Evolutionary conservation across 2,113 vertebrate species (phyloP).

Genomic region (Oriolus oriolus): DNA sequence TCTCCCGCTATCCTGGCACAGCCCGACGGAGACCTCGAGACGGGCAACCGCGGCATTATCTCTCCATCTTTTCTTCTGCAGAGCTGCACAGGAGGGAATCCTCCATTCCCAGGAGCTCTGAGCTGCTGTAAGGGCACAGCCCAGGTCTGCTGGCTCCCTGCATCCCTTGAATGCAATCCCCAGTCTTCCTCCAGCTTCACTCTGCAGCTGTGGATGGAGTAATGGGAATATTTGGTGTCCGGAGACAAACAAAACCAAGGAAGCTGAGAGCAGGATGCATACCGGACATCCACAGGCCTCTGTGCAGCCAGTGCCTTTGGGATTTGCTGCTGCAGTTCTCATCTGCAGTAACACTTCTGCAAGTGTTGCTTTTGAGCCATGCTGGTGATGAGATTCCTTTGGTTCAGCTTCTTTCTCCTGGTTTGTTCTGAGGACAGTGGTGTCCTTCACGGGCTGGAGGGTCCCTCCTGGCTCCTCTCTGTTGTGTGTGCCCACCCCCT

Average conservation of each 20-base stretch:
- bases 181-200: not conserved
- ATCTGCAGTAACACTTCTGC: not conserved
- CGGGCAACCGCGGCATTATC: too few species aligned
- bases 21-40: too few species aligned
- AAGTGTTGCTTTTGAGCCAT: not conserved
- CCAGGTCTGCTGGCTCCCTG: not conserved
- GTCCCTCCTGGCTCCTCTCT: not conserved
- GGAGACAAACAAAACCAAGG: not conserved
- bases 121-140: not conserved
- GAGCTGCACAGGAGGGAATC: not conserved
- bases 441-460: not conserved
- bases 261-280: not conserved
- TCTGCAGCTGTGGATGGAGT: not conserved
- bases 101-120: not conserved
- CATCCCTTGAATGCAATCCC: too few species aligned
- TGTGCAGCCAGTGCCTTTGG: accelerated
- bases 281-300: not conserved
- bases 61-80: not conserved
- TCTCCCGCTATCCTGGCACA: too few species aligned
- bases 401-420: not conserved
- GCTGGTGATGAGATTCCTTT: too few species aligned
- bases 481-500: accelerated
- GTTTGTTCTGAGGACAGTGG: not conserved
- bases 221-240: not conserved
- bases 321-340: accelerated